Evolutionary conservation across 1,140 invertebrate species (phyloP).

Genomic region (Euwallacea similis): DNA sequence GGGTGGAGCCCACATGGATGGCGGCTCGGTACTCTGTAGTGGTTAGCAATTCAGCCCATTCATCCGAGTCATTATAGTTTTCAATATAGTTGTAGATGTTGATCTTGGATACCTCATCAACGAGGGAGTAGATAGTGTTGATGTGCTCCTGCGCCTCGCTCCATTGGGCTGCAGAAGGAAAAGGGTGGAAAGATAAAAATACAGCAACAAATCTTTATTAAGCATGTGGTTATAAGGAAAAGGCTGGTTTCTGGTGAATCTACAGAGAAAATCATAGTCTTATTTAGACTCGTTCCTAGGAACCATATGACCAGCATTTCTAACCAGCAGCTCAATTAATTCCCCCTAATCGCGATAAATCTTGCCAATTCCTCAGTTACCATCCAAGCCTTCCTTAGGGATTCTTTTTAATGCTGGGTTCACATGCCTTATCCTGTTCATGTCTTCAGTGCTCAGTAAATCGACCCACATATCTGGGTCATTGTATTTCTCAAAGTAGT

Average conservation of each 20-base stretch:
- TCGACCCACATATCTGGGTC: neutral
- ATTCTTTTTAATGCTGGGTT: conserved; percentile 63
- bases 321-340: conserved; percentile 76
- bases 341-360: conserved; percentile 68
- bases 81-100: conserved; percentile 23
- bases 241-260: conserved; percentile 61
- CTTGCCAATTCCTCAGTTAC: conserved; percentile 70
- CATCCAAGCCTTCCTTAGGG: conserved; percentile 64
- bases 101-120: neutral
- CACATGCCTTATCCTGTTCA: too few relatives aligned
- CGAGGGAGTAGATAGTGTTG: neutral
- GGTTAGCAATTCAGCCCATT: neutral
- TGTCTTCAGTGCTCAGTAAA: neutral
- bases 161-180: conserved; percentile 7
- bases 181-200: neutral
- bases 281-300: conserved; percentile 75
- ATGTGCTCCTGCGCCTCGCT: neutral
- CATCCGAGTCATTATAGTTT: neutral
- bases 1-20: conserved; percentile 57
- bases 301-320: conserved; percentile 80
- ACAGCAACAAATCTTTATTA: too few relatives aligned
- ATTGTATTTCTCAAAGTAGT: conserved; percentile 12
- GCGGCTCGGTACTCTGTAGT: conserved; percentile 41
- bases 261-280: conserved; percentile 72
- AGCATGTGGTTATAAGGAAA: neutral